Base-by-base conservation (phyloP, 1,140 invertebrate genomes). In the Tribolium castaneum region DNA sequence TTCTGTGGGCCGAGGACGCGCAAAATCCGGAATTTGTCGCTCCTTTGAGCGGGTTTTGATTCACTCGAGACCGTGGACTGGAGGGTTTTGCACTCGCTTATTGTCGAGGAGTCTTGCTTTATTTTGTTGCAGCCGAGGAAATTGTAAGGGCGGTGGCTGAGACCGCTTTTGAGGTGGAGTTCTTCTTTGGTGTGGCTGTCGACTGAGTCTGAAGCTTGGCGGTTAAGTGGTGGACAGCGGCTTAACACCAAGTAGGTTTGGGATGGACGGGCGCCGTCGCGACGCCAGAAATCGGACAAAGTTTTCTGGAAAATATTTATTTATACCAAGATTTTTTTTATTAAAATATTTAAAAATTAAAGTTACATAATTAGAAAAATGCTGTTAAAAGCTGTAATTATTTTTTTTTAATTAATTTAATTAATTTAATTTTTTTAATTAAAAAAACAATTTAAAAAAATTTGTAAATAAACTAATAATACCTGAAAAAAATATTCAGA, bases 271-370 rank as follows among this genome's bases (percentile, higher is more conserved):
- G 77, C 7, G 10, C 50, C 39, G 16, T 75, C 79, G 34, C 78
- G 71, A 1, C 77, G 76, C 72, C 83, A 85, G 14, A 83, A 22
- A 13, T 82, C 80, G 14, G 77, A 72, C 14, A 85, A 82, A 10
- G 84, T 85, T 73, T 83, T 82, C 83, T 85, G 80, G 25, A 30
- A 30, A 30, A 30, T 30, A 30, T 30, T 30, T 30, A 19, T 2
- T 19, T 19, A 19, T 19, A 19, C 1, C 16, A 19, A 19, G 2
- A 19, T 19, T 19, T 19, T 19, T 19, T 19, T 19, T 1, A 19
- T 1, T 19, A 19, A 2, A 19, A 19, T 19, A 2, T 19, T 39
- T 39, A 39, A 39, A 39, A 39, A 39, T 2, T 19, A 2, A 19
- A 19, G 16, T 19, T 19, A 19, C 1, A 1, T 19, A 19, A 19